Evolutionary conservation across 2,888 invertebrate species (phyloP).

Genomic region (Embidobia sp.): DNA sequence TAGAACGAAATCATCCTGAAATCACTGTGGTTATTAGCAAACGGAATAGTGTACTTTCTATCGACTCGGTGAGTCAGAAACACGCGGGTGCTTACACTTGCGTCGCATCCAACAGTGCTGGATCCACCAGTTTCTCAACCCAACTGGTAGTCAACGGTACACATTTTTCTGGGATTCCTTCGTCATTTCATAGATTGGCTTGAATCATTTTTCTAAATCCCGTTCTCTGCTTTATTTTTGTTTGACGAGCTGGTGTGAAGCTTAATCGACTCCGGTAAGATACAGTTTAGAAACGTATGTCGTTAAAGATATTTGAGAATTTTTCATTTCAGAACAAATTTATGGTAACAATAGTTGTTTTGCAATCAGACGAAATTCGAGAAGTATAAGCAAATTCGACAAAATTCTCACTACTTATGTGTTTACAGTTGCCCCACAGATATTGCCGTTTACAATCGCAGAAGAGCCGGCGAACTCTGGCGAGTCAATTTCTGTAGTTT

Average conservation of each 20-base stretch:
- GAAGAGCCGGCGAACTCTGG: slow-evolving; percentile 90
- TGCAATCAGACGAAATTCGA: too few relatives aligned
- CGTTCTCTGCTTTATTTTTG: background rate
- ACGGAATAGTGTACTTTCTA: slow-evolving; percentile 81
- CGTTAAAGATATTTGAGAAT: too few relatives aligned
- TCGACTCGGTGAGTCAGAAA: slow-evolving; percentile 80
- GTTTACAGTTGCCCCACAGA: slow-evolving; percentile 86
- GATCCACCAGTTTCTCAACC: slow-evolving; percentile 80
- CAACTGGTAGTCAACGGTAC: slow-evolving; percentile 82
- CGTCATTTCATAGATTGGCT: background rate
- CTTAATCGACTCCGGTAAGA: slow-evolving; percentile 39
- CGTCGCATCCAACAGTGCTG: slow-evolving; percentile 82
- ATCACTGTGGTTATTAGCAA: background rate
- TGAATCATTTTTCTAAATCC: background rate
- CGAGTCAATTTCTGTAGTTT: slow-evolving; percentile 88
- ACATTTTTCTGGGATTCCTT: background rate
- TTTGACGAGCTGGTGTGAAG: slow-evolving; percentile 8
- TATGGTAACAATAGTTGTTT: too few relatives aligned
- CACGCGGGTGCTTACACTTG: slow-evolving; percentile 83
- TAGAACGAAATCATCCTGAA: slow-evolving; percentile 72
- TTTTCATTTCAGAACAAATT: too few relatives aligned
- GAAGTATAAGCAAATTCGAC: too few relatives aligned
- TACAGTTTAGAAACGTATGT: too few relatives aligned
- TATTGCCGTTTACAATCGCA: slow-evolving; percentile 88
- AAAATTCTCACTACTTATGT: too few relatives aligned